Percentiles rank a stretch among this genome's conserved stretches.
These are phyloP conservation scores for Thunnus maccoyii DNA, from an alignment of 2,113 vertebrate genomes.

Conservation along the genomic window DNA sequence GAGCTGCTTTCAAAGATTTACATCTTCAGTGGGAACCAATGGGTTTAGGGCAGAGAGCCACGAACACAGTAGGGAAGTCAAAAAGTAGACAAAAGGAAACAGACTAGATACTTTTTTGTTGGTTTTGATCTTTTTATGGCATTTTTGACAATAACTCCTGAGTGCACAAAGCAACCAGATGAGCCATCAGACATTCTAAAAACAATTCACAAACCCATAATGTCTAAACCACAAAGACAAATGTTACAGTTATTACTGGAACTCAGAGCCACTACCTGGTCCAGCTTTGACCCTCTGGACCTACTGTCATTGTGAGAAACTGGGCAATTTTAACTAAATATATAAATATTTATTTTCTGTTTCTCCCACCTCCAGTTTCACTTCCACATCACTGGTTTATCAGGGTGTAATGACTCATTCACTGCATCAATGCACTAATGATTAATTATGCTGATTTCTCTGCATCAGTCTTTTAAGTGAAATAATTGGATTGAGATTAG, in stretches of 20 bases:
- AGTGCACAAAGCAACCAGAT: background rate
- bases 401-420: background rate
- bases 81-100: no score
- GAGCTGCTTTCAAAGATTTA: no score
- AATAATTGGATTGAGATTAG: slow-evolving; percentile 38
- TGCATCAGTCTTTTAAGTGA: slow-evolving; percentile 31
- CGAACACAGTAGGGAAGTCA: no score
- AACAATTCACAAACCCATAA: no score
- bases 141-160: no score
- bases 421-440: slow-evolving; percentile 23
- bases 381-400: background rate
- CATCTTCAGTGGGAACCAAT: no score
- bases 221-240: background rate
- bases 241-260: background rate
- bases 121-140: no score
- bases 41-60: no score
- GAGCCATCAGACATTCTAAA: no score
- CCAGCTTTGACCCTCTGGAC: background rate
- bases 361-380: background rate
- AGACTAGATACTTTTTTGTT: no score
- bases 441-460: slow-evolving; percentile 30
- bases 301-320: background rate
- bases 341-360: background rate
- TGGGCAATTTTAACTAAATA: background rate
- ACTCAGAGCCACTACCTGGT: no score